These are phyloP conservation scores for Tolypeutes matacus DNA, from an alignment of 2,797 vertebrate species.

Conservation along the genomic window DNA sequence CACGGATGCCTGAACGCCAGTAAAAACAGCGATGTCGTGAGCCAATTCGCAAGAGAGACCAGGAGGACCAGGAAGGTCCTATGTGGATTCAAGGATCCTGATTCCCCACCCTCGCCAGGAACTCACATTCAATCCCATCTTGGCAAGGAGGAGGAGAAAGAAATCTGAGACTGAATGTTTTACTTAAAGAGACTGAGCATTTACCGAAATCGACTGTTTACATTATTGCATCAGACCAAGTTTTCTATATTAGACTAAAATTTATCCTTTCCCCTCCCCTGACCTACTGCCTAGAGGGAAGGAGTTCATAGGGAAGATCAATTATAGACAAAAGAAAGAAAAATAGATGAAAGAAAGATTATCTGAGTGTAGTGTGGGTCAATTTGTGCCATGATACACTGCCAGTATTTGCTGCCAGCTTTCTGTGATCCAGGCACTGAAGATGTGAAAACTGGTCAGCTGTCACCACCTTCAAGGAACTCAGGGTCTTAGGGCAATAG, in stretches of 20 bases:
- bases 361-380: neutral
- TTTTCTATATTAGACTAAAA: constrained; percentile 30
- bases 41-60: neutral
- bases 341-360: neutral
- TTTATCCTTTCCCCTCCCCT: neutral
- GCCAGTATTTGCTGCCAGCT: neutral
- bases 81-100: neutral
- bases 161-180: neutral
- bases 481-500: neutral
- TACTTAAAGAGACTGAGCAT: neutral
- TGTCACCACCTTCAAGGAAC: neutral
- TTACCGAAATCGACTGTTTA: constrained; percentile 13
- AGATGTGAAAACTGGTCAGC: neutral
- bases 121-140: neutral
- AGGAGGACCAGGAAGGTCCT: neutral
- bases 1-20: neutral
- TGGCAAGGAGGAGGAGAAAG: neutral
- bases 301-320: neutral
- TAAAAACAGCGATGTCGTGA: neutral
- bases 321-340: neutral
- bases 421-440: neutral
- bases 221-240: neutral
- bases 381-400: neutral
- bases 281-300: neutral
- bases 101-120: neutral